phyloP scores from a whole-genome alignment of 2,797 vertebrate species.

The Lepus townsendii region DNA sequence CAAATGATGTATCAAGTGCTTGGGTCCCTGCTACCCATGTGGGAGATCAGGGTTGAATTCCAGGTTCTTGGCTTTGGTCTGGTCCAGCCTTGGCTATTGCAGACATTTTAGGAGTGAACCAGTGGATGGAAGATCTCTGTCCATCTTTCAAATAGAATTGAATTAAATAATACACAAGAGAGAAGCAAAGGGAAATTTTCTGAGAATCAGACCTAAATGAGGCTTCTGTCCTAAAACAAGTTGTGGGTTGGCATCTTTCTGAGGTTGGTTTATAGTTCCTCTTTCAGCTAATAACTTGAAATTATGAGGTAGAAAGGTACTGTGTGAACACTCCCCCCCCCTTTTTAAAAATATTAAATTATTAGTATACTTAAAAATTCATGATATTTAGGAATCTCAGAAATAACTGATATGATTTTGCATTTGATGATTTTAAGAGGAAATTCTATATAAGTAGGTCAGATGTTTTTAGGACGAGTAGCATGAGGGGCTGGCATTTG shows the following conservation, averaged over 20 bases:
- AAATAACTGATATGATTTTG: background rate
- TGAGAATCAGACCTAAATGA: background rate
- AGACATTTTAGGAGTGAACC: no score
- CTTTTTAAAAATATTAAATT: constrained; percentile 23
- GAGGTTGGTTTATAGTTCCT: constrained; percentile 31
- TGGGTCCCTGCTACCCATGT: no score
- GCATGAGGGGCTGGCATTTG: no score
- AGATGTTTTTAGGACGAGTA: constrained; percentile 27
- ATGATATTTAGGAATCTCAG: background rate
- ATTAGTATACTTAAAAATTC: background rate
- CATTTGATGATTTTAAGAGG: constrained; percentile 23
- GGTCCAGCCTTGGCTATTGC: no score
- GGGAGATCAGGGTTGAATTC: no score
- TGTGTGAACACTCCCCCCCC: background rate
- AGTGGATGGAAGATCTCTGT: no score
- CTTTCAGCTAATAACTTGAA: background rate
- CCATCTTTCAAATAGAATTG: no score
- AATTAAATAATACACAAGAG: background rate
- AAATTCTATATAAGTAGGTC: constrained; percentile 1
- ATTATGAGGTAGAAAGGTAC: constrained; percentile 28
- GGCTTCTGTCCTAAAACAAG: background rate
- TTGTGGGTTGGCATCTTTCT: constrained; percentile 29
- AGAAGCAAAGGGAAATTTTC: constrained; percentile 24
- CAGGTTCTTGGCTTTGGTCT: no score
- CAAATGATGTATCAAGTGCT: no score